phyloP scores from a whole-genome alignment of 1,140 invertebrate species.

The Meteorus sp. region DNA sequence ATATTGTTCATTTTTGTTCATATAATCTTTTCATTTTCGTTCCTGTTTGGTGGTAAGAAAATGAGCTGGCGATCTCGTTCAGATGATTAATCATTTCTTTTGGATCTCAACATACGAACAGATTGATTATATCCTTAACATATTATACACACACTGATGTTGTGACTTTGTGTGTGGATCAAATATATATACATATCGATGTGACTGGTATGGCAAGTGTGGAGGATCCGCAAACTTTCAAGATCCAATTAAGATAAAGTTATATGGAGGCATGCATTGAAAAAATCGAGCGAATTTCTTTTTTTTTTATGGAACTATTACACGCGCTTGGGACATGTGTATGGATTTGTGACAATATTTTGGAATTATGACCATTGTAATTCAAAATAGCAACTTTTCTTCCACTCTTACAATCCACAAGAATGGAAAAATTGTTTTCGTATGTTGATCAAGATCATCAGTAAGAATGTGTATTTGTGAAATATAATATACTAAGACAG shows the following conservation, averaged over 20 bases:
- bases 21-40: neutral
- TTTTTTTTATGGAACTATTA: too few species aligned
- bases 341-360: too few species aligned
- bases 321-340: too few species aligned
- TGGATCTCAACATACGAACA: neutral
- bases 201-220: slow-evolving; percentile 23
- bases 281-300: slow-evolving; percentile 31
- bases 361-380: too few species aligned
- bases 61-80: neutral
- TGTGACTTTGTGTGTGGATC: too few species aligned
- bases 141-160: neutral
- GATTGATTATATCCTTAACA: neutral
- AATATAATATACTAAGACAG: too few species aligned
- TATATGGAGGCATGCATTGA: slow-evolving; percentile 5
- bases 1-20: neutral
- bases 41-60: neutral
- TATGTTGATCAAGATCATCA: too few species aligned
- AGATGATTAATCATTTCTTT: neutral
- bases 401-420: too few species aligned
- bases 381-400: too few species aligned
- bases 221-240: slow-evolving; percentile 37
- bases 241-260: slow-evolving; percentile 49
- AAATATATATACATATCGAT: neutral
- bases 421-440: too few species aligned
- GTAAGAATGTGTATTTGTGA: too few species aligned